A percentile compares a stretch with the other conserved stretches of the same genome.
phyloP scores from a whole-genome alignment of 2,113 vertebrate genomes.

The Vimba vimba region DNA sequence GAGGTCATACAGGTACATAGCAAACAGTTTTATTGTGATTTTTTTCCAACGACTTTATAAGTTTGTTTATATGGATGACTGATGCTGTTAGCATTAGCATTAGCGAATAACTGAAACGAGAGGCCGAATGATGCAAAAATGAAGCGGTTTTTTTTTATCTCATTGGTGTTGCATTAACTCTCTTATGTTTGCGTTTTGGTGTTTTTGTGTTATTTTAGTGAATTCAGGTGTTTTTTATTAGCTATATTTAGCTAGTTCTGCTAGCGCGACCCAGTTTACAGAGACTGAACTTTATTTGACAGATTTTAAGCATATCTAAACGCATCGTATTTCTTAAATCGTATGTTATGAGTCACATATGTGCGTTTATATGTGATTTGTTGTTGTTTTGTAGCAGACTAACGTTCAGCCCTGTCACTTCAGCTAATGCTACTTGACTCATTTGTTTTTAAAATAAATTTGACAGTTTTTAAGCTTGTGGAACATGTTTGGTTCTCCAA shows the following conservation, averaged over 20 bases:
- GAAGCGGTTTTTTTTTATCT: not conserved
- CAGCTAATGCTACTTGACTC: not conserved
- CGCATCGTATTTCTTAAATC: not conserved
- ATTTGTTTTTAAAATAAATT: not conserved
- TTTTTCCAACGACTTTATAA: not conserved
- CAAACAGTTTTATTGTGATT: not conserved
- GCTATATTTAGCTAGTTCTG: not conserved
- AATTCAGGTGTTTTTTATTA: not conserved
- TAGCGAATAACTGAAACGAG: not conserved
- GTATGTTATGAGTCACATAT: not conserved
- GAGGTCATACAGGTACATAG: conserved; percentile 95
- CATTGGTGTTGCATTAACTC: not conserved
- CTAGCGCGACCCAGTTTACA: not conserved
- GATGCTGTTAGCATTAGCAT: conserved; percentile 25
- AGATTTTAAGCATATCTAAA: not conserved
- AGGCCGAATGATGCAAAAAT: not conserved
- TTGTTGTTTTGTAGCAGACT: not conserved
- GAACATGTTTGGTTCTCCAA: not conserved
- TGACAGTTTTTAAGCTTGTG: not conserved
- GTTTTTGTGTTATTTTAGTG: not conserved
- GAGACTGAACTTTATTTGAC: conserved; percentile 4
- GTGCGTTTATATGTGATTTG: not conserved
- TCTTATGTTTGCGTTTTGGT: not conserved
- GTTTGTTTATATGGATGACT: conserved; percentile 28
- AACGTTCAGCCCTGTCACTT: not conserved